Conservation (phyloP, 2,888 invertebrate genomes). For the Cenopis cana region DNA sequence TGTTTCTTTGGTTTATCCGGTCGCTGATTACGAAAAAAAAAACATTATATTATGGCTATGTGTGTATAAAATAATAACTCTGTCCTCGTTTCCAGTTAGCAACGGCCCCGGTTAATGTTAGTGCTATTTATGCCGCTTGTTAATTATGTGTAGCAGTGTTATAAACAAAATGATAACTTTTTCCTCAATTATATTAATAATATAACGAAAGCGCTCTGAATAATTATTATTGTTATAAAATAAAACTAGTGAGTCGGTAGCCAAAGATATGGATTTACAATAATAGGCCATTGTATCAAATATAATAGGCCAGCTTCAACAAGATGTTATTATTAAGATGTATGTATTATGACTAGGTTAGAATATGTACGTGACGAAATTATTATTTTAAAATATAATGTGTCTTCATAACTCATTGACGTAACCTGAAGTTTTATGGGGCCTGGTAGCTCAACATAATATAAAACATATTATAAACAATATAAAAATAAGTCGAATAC, state of each 20-base stretch:
- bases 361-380: neutral
- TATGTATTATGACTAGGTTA: neutral
- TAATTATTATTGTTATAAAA: conserved; percentile 6
- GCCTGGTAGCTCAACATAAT: neutral
- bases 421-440: neutral
- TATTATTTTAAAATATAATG: neutral
- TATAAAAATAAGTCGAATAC: neutral
- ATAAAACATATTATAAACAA: neutral
- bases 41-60: neutral
- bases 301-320: conserved; percentile 16
- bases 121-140: neutral
- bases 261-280: conserved; percentile 21
- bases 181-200: conserved; percentile 14
- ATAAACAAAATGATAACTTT: conserved; percentile 6
- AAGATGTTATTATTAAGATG: neutral
- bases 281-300: conserved; percentile 9
- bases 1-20: no score
- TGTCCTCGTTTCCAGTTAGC: neutral
- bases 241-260: conserved; percentile 10
- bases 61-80: neutral
- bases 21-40: no score
- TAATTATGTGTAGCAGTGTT: neutral
- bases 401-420: neutral
- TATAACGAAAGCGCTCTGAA: neutral
- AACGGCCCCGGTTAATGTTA: neutral